phyloP scores from a whole-genome alignment of 2,888 invertebrate species.

The Campopleginae sp. region DNA sequence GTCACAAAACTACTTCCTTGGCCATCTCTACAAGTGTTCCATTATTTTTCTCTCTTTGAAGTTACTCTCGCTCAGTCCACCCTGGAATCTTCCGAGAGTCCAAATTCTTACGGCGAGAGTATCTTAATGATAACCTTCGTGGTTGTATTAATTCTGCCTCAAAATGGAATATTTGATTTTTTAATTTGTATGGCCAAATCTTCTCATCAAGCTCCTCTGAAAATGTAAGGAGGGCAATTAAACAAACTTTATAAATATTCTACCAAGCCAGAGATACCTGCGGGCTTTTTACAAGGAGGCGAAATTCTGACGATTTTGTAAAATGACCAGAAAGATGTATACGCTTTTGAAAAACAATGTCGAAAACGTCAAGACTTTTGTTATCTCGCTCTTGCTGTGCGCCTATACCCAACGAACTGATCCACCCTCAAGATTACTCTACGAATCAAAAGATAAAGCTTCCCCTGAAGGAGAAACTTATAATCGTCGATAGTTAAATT shows the following conservation, averaged over 20 bases:
- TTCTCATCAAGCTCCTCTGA: neutral
- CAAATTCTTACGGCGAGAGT: conserved; percentile 2
- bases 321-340: neutral
- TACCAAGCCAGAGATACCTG: neutral
- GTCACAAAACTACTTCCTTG: conserved; percentile 4
- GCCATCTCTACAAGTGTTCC: conserved; percentile 26
- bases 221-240: neutral
- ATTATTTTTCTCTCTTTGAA: conserved; percentile 19
- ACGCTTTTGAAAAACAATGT: neutral
- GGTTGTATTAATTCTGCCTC: neutral
- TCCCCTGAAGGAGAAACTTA: neutral
- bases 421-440: neutral
- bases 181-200: neutral
- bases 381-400: neutral
- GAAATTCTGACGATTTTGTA: neutral
- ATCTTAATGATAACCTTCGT: conserved; percentile 6
- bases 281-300: neutral
- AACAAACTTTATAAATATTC: neutral
- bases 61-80: conserved; percentile 40
- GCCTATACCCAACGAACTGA: neutral
- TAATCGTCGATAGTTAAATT: conserved; percentile 3
- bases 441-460: conserved; percentile 1
- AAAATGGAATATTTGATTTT: conserved; percentile 29
- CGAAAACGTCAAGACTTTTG: neutral
- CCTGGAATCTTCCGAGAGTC: neutral